Conservation (phyloP, 2,113 vertebrate species). For the Procavia capensis region DNA sequence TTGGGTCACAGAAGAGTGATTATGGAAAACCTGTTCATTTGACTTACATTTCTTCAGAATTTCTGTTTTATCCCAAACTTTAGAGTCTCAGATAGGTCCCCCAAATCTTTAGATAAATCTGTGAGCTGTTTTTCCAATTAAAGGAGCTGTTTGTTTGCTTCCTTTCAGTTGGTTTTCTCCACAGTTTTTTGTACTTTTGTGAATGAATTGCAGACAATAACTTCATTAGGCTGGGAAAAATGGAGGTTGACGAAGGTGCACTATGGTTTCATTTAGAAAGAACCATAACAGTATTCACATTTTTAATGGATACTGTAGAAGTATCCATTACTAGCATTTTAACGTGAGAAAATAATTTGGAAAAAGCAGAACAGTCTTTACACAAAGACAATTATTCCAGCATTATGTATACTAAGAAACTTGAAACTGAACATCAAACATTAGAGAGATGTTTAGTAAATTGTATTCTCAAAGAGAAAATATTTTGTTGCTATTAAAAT, state of each 20-base stretch:
- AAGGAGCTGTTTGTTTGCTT: neutral
- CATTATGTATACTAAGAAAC: neutral
- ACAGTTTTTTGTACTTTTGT: constrained; percentile 4
- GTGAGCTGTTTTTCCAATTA: constrained; percentile 6
- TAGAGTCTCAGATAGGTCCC: neutral
- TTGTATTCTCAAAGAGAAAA: neutral
- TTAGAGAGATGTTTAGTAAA: constrained; percentile 11
- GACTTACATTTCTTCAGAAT: neutral
- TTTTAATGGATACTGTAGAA: too few relatives aligned
- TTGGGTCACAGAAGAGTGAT: neutral
- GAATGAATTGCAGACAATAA: neutral
- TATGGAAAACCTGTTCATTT: neutral
- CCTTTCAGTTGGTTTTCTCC: neutral
- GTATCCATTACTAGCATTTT: constrained; percentile 52
- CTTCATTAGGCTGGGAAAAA: neutral
- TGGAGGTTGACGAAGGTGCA: neutral
- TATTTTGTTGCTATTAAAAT: neutral
- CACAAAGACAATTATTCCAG: neutral
- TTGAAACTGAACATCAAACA: neutral
- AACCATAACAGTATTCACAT: neutral
- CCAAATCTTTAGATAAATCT: neutral
- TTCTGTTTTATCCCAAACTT: neutral
- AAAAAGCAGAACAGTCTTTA: constrained; percentile 19
- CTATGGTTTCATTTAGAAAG: neutral
- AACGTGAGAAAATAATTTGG: neutral